Conservation (phyloP, 1,140 invertebrate genomes). For the Nilaparvata lugens region DNA sequence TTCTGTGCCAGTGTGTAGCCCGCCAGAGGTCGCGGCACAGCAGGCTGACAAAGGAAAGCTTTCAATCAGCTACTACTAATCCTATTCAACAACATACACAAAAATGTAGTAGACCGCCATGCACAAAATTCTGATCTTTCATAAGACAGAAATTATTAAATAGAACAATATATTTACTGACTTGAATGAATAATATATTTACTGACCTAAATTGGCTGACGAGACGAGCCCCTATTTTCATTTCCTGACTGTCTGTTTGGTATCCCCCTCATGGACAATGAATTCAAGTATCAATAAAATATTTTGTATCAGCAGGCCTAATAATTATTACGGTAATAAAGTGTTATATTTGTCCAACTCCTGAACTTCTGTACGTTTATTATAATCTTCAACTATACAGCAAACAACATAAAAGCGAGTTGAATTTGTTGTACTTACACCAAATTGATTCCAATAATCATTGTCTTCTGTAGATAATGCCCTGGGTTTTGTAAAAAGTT, state of each 20-base stretch:
- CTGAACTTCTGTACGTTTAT: too few species aligned
- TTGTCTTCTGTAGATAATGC: conserved; percentile 62
- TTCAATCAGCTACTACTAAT: conserved; percentile 5
- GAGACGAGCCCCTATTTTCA: too few species aligned
- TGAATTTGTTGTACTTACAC: conserved; percentile 45
- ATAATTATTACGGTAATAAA: too few species aligned
- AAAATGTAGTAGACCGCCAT: background rate
- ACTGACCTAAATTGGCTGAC: too few species aligned
- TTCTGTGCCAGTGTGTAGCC: too few species aligned
- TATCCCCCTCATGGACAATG: too few species aligned
- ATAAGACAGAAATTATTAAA: conserved; percentile 2
- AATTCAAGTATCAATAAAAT: too few species aligned
- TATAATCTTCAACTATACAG: too few species aligned
- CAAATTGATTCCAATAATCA: conserved; percentile 76
- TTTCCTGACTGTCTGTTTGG: too few species aligned
- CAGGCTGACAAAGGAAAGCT: background rate
- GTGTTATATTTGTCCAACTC: too few species aligned
- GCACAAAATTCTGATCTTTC: background rate
- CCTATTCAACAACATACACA: background rate
- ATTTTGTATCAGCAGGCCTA: too few species aligned
- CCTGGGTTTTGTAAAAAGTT: conserved; percentile 55
- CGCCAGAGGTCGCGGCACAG: background rate
- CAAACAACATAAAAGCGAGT: background rate
- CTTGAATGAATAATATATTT: too few species aligned
- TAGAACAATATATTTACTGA: background rate